Base-by-base conservation (phyloP, 2,113 vertebrate genomes). In the Dicaeum eximium region DNA sequence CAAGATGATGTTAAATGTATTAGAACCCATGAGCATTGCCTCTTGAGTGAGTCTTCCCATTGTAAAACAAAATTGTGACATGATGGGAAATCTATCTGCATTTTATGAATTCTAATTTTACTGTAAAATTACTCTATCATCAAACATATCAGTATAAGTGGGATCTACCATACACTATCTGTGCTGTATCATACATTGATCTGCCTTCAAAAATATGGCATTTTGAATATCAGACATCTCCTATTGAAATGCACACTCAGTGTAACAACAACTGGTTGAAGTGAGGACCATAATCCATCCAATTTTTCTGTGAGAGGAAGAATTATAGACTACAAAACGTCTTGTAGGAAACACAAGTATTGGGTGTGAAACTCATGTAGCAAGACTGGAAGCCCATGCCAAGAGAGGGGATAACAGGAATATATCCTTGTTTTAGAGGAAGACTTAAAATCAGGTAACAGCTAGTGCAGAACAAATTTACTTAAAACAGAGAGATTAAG, bases 91-190 rank as follows among this genome's bases (percentile, higher is more conserved):
- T 73, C 38, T 53, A 48, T 60, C 66, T 82, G 61, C 35, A 92
- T 58, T 9, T 80, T 57, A 50, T 25, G 27, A 71, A 67, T 74
- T 72, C 65, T 75, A 71, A 62, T 89, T 94, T 90, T 79, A 37
- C 27, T 35, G 19, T 78, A 67, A 92, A 92, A 81, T 69, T 88
- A 53, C 31, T 33, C 35, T 80, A 54, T 35, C 18, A 58, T 42
- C n/a, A 78, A 81, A 71, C 2, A 6, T n/a, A 78, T 35, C 77
- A 71, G 37, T 65, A 37, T 80, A 89, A 87, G 78, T 20, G 60
- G 33, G 42, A 78, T 54, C 53, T 61, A 44, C 62, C 28, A 21
- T 33, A n/a, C 4, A 7, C 37, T 69, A 7, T 28, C 74, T 67
- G 24, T 47, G 35, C 66, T 82, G 44, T 62, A 48, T 35, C n/a